phyloP scores from a whole-genome alignment of 53 echinoderm and acorn worm genomes.

The Holothuria scabra region DNA sequence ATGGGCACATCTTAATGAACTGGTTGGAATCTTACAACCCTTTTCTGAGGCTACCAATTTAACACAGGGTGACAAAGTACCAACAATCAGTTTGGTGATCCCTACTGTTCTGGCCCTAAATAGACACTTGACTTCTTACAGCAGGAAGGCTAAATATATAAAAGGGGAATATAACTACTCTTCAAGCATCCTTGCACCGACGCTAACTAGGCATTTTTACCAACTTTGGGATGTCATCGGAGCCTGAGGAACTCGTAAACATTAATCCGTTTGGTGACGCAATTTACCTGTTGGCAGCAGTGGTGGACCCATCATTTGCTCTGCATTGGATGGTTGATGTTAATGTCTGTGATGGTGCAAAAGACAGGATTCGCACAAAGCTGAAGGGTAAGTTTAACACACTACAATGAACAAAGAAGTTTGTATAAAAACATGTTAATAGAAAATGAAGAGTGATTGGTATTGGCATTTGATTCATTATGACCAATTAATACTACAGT shows the following conservation, averaged over 20 bases:
- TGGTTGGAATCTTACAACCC: slow-evolving; percentile 40
- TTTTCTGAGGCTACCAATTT: slow-evolving; percentile 53
- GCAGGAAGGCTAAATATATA: not conserved
- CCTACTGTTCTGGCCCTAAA: slow-evolving; percentile 13
- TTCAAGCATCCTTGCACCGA: too few species aligned
- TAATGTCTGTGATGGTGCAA: too few species aligned
- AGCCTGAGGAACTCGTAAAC: not conserved
- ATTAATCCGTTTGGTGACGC: not conserved
- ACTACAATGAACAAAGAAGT: too few species aligned
- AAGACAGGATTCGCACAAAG: too few species aligned
- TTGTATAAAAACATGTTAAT: too few species aligned
- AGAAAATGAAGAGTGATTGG: too few species aligned
- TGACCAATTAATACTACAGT: too few species aligned
- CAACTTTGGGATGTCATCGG: not conserved
- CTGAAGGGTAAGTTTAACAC: too few species aligned
- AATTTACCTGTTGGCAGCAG: too few species aligned
- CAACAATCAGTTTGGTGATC: slow-evolving; percentile 1
- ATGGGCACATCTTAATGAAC: slow-evolving; percentile 53
- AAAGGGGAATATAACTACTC: not conserved
- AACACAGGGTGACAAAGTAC: slow-evolving; percentile 33
- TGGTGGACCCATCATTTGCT: not conserved
- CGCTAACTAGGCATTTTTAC: not conserved
- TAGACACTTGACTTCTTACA: not conserved
- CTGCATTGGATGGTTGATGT: not conserved
- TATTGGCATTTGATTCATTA: too few species aligned